Evolutionary conservation across 2,797 vertebrate genomes (phyloP).

Genomic region (Bradypus variegatus): DNA sequence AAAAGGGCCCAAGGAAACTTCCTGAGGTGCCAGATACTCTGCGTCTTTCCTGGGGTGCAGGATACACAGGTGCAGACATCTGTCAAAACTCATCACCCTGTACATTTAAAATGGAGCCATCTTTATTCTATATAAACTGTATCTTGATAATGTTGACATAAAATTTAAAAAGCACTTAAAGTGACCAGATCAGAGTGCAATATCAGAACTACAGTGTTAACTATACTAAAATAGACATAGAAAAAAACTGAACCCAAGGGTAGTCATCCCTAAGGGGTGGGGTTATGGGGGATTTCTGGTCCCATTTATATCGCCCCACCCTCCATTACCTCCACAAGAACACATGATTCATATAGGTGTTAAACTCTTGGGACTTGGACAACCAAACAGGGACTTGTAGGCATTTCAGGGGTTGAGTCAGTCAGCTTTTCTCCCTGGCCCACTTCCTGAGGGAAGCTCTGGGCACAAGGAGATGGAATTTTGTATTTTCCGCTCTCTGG

Average conservation of each 20-base stretch:
- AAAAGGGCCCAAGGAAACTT: neutral
- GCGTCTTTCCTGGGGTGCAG: neutral
- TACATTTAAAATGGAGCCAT: neutral
- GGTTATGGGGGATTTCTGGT: too few species aligned
- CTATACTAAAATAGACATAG: neutral
- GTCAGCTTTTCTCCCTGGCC: neutral
- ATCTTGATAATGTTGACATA: neutral
- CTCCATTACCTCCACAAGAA: neutral
- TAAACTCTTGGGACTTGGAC: too few species aligned
- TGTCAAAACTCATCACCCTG: neutral
- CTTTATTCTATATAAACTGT: neutral
- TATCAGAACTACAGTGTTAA: neutral
- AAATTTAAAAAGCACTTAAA: neutral
- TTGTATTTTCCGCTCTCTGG: too few species aligned
- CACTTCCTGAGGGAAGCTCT: neutral
- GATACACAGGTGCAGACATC: neutral
- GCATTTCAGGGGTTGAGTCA: neutral
- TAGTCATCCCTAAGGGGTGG: neutral
- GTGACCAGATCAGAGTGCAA: neutral
- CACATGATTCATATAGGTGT: too few species aligned
- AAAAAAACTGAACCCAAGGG: neutral
- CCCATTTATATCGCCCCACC: neutral
- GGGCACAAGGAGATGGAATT: too few species aligned
- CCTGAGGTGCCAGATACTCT: neutral
- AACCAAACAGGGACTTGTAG: rapidly evolving